Evolutionary conservation across 2,888 invertebrate genomes (phyloP).

Genomic region (Machimus rusticus): DNA sequence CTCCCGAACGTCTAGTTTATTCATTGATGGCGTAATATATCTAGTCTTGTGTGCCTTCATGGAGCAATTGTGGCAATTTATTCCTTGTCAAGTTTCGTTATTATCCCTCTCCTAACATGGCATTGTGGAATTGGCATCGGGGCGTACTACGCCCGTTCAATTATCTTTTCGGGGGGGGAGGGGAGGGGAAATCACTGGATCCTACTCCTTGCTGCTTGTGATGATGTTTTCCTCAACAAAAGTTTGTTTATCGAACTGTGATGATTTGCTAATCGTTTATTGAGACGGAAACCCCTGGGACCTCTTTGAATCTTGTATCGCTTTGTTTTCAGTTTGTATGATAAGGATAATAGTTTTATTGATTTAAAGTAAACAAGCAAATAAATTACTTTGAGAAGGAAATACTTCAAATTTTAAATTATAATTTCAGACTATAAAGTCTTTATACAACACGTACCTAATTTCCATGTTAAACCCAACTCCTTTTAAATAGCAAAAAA

Average conservation of each 20-base stretch:
- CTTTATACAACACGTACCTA: no score
- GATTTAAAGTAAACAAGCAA: not conserved
- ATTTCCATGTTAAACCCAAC: no score
- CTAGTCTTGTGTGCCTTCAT: not conserved
- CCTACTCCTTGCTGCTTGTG: not conserved
- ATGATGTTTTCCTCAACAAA: not conserved
- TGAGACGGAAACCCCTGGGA: not conserved
- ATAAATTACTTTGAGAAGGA: no score
- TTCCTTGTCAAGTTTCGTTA: slow-evolving; percentile 9
- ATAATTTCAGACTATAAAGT: no score
- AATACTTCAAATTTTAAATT: no score
- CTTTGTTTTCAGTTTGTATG: not conserved
- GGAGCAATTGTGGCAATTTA: slow-evolving; percentile 17
- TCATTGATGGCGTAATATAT: slow-evolving; percentile 21
- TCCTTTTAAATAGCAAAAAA: no score
- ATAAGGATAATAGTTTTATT: not conserved
- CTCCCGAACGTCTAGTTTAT: slow-evolving; percentile 19
- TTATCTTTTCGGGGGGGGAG: not conserved
- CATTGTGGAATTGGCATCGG: not conserved
- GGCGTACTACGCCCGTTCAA: not conserved
- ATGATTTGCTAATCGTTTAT: not conserved
- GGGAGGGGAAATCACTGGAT: no score
- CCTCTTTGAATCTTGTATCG: not conserved
- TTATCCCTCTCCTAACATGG: not conserved
- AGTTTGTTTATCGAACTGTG: not conserved